A percentile compares a stretch with the other conserved stretches of the same genome.
phyloP scores from a whole-genome alignment of 1,140 invertebrate genomes.

The Pectinophora gossypiella region DNA sequence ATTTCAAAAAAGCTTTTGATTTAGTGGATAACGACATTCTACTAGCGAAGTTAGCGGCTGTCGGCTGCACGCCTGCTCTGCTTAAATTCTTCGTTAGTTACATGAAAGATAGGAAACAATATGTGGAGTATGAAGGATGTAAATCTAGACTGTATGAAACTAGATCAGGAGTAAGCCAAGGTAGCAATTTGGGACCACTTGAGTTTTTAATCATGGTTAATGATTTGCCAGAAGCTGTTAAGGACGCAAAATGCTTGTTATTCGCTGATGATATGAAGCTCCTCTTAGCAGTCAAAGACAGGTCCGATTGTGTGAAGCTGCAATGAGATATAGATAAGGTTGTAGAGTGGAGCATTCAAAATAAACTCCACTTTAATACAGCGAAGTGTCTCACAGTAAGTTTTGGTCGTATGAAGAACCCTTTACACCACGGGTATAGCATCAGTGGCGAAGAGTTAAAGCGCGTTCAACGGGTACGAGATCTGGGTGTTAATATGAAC shows the following conservation, averaged over 20 bases:
- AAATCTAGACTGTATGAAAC: neutral
- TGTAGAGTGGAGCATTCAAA: no score
- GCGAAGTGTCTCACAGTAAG: no score
- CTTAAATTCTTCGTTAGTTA: neutral
- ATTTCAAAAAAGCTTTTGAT: neutral
- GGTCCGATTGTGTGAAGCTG: neutral
- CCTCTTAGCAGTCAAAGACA: neutral
- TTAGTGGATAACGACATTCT: neutral
- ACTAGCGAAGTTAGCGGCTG: neutral
- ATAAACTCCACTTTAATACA: no score
- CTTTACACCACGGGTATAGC: no score
- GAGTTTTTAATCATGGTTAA: no score
- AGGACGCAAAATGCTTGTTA: neutral
- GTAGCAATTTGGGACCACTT: no score
- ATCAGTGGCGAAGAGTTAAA: no score
- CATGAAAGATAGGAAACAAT: neutral
- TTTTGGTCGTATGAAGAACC: no score
- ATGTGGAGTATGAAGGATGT: neutral
- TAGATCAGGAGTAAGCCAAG: neutral
- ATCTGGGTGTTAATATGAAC: no score
- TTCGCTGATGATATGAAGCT: neutral
- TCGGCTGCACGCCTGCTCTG: neutral
- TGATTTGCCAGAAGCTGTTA: neutral
- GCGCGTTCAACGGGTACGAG: no score
- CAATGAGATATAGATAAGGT: neutral